Conservation (phyloP, 2,113 vertebrate genomes). For the Pseudorectes ferrugineus region DNA sequence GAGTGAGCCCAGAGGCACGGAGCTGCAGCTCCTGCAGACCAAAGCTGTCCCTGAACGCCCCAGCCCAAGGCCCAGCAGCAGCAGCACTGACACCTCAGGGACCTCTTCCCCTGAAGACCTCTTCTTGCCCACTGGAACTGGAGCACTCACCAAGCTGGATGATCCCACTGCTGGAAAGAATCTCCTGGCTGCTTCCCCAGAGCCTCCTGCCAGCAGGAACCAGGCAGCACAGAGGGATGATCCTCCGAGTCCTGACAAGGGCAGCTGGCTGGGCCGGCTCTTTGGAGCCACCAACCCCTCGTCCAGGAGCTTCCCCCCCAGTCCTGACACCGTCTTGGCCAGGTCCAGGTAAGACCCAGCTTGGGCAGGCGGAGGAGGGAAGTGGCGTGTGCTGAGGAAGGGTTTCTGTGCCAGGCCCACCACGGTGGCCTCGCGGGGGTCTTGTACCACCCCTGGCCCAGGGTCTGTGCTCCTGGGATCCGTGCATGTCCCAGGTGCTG, state of each 20-base stretch:
- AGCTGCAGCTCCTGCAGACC: background rate
- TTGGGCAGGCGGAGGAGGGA: background rate
- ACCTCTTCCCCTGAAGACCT: background rate
- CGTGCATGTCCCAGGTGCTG: fast-evolving
- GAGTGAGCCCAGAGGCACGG: background rate
- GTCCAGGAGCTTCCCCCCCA: background rate
- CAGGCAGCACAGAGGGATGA: fast-evolving
- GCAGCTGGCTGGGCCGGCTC: slow-evolving; percentile 78
- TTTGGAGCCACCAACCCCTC: slow-evolving; percentile 76
- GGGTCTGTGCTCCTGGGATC: background rate
- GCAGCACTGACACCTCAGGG: background rate
- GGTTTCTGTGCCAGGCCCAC: background rate
- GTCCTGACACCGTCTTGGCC: background rate
- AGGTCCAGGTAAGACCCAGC: slow-evolving; percentile 59
- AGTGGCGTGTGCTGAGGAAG: fast-evolving
- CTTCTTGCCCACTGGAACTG: background rate
- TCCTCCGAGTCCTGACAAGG: background rate
- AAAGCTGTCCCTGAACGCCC: background rate
- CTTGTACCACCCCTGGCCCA: fast-evolving
- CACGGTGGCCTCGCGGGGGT: fast-evolving
- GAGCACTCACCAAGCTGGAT: fast-evolving
- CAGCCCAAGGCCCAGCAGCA: background rate
- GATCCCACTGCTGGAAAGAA: background rate
- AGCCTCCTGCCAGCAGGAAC: fast-evolving
- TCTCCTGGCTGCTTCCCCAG: background rate